Base-by-base conservation (phyloP, 1,140 invertebrate species). In the Orius insidiosus region DNA sequence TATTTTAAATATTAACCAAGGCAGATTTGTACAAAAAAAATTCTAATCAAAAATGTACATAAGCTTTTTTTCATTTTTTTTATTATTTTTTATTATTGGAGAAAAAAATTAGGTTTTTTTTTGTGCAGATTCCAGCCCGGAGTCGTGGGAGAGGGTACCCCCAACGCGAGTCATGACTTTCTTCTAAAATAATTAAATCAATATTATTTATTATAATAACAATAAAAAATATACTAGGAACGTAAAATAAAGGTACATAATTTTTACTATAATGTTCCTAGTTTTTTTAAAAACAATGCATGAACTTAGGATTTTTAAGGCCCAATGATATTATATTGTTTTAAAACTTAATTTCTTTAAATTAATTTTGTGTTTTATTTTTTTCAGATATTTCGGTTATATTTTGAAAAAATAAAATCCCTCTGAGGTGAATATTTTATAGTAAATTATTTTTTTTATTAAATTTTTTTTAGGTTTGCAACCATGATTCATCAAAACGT, bases 81-180 rank as follows among this genome's bases (percentile, higher is more conserved):
- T 18, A 46, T 36, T 34, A n/a, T n/a, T n/a, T 39, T 47, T 16
- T 30, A 18, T 39, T 39, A 11, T 11, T 36, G 5, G 36, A 31
- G n/a, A 46, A 35, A 46, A 46, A 37, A 40, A 47, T 13, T 32
- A 31, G 38, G 18, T 37, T 42, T 49, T 36, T 43, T 41, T 49
- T 16, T 49, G 47, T 49, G 47, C 47, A 49, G 47, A 49, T 49
- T 32, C 47, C 40, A 49, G 42, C 24, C 47, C 40, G 31, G 47
- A 43, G 41, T 36, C 40, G 15, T 49, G 47, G 47, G 47, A 49
- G 39, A 44, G 40, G 38, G 47, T 40, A 10, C 16, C 47, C 47
- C 47, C 47, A 45, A 49, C 47, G 16, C 40, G 41, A 44, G 43
- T 47, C 39, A 47, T 49, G 47, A 49, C 47, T 44, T 44, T 44